Base-by-base conservation (phyloP, 1,140 invertebrate genomes). In the Cheumatopsyche charites region DNA sequence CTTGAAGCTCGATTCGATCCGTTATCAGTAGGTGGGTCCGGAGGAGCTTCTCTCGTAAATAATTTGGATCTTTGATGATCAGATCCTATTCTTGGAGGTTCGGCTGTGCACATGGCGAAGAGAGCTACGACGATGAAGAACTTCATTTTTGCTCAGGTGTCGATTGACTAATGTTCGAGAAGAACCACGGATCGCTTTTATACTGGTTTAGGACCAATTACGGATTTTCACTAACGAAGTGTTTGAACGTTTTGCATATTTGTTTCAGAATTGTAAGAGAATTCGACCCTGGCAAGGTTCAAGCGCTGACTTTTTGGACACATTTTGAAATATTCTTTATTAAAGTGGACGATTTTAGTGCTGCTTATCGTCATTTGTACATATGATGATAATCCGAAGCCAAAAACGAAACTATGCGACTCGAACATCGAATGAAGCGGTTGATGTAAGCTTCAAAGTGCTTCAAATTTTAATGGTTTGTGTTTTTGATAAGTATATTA, bases 21-120 rank as follows among this genome's bases (percentile, higher is more conserved):
- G 73, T 61, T 77, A 70, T 81, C 81, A 0, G 79, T 79, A 11
- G 70, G 72, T 21, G 73, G 80, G 42, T 67, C 69, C 4, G 66
- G 66, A 19, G 49, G 45, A 12, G 42, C 66, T 62, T 75, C 73
- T 23, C 73, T 58, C 42, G 73, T 25, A 1, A 71, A 66, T 5
- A 75, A 62, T 29, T 70, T 68, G 25, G 73, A 74, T 26, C 66
- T 41, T 42, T 68, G 43, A 41, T 66, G 67, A 23, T 25, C 42
- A 47, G 70, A 72, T 62, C 61, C 68, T 47, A 65, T 72, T 25
- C 73, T 67, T 5, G 73, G 73, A 4, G 73, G 52, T 41, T 75
- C 73, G 17, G 70, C 73, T n/a, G n/a, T 17, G 23, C 11, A 11
- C 1, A 45, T 9, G 17, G 70, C 73, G 17, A 45, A 12, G 29